phyloP scores from a whole-genome alignment of 2,888 invertebrate species.

The Campopleginae sp. region DNA sequence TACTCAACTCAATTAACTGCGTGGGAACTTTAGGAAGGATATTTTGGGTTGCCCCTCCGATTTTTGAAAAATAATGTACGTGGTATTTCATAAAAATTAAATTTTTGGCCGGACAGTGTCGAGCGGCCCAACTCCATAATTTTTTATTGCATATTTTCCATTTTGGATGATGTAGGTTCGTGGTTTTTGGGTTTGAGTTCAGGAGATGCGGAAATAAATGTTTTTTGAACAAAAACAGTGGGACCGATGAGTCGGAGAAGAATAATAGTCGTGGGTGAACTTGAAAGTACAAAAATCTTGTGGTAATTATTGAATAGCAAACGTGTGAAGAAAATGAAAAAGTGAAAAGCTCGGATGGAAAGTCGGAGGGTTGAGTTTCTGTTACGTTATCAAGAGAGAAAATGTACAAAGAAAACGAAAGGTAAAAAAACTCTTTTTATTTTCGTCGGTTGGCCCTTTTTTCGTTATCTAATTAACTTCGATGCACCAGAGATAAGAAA shows the following conservation, averaged over 20 bases:
- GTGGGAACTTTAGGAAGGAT: too few species aligned
- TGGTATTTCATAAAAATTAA: too few species aligned
- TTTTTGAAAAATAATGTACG: too few species aligned
- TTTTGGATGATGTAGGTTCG: neutral
- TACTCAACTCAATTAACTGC: too few species aligned
- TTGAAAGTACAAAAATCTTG: neutral
- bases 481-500: conserved; percentile 34
- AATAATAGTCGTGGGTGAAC: neutral
- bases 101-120: too few species aligned
- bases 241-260: neutral
- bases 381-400: neutral
- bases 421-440: neutral
- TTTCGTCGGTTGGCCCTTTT: neutral
- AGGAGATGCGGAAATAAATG: neutral
- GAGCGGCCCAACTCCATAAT: too few species aligned
- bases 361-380: neutral
- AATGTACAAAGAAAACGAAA: conserved; percentile 15
- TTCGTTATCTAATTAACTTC: conserved; percentile 50
- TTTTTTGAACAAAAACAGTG: neutral
- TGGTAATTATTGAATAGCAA: neutral
- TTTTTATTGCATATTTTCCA: neutral
- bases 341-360: neutral
- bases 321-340: neutral
- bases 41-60: too few species aligned
- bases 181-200: neutral